Base-by-base conservation (phyloP, 2,113 vertebrate species). In the Raja brachyura region DNA sequence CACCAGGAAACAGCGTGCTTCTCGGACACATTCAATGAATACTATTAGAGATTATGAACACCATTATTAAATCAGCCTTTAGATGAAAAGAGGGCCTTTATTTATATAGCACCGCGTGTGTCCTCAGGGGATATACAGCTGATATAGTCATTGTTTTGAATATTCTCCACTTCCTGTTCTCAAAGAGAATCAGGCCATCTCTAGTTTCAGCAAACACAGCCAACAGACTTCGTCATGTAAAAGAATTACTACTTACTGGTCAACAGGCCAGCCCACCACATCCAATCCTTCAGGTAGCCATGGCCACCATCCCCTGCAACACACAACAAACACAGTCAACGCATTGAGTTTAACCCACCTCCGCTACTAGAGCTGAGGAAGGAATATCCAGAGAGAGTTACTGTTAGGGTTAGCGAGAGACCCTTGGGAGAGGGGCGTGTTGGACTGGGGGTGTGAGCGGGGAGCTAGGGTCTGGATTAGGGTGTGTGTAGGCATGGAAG, bases 241-340 rank as follows among this genome's bases (percentile, higher is more conserved):
- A 90, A 48, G 10, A 4, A 14, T 28, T 86, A 25, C 31, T 93
- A 95, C 98, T 98, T 96, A 99, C 99, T 99, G 93, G 98, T 98
- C 78, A 99, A 93, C 93, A 99, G 96, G 90, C 99, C 98, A 88
- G 97, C 97, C 98, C 99, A 99, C 99, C 99, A 99, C 93, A 99
- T 95, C 94, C 97, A 96, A 94, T 99, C 98, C 94, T 97, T 99
- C 68, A 99, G 96, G 95, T 99, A 99, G 18, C 98, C 98, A 0
- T 98, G 97, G 61, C 99, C 98, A 88, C 99, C 98, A 0, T 99
- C 98, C 94, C 98, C 98, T 99, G 94, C 93, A 94, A 93, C 66
- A 56, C 93, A 90, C 54, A 93, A 76, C 18, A 93, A 76, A 78
- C 56, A 85, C 39, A 81, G 31, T 93, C 5, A 93, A 63, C 22